These are phyloP conservation scores for Lytechinus variegatus DNA, from an alignment of 35 echinoderm and acorn worm genomes.

Conservation along the genomic window DNA sequence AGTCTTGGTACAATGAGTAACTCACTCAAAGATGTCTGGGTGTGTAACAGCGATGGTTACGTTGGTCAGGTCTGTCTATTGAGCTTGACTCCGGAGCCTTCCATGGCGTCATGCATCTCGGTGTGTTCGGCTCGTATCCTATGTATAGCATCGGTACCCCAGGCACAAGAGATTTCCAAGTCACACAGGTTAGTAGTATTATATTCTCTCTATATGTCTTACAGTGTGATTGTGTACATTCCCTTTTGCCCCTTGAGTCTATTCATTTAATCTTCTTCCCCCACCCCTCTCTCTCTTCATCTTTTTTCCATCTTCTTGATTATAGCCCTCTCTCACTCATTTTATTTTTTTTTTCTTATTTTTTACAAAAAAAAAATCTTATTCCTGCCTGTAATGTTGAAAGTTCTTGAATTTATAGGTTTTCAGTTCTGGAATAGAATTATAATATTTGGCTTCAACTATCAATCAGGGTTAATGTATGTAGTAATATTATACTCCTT, in stretches of 20 bases:
- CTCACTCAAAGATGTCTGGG: slow-evolving; percentile 90
- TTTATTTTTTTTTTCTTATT: not conserved
- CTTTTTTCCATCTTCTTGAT: not conserved
- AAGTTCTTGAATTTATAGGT: too few species aligned
- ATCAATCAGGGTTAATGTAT: too few species aligned
- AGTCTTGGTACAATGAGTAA: slow-evolving; percentile 83
- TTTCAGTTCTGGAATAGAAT: too few species aligned
- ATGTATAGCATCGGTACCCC: slow-evolving; percentile 91
- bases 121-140: slow-evolving; percentile 90
- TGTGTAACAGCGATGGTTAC: slow-evolving; percentile 98
- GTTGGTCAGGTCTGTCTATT: slow-evolving; percentile 96
- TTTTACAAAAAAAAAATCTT: not conserved
- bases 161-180: slow-evolving; percentile 60
- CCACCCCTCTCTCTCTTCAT: not conserved
- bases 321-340: not conserved
- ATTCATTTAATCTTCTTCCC: not conserved
- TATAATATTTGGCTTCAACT: too few species aligned
- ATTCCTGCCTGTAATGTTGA: not conserved
- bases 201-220: not conserved
- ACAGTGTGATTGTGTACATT: not conserved
- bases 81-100: slow-evolving; percentile 90
- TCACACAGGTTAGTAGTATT: slow-evolving; percentile 35
- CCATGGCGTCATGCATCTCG: slow-evolving; percentile 94
- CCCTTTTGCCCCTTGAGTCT: not conserved
- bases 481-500: too few species aligned